These are phyloP conservation scores for Clavelina lepadiformis DNA, from an alignment of 23 tunicate genomes.

Conservation along the genomic window DNA sequence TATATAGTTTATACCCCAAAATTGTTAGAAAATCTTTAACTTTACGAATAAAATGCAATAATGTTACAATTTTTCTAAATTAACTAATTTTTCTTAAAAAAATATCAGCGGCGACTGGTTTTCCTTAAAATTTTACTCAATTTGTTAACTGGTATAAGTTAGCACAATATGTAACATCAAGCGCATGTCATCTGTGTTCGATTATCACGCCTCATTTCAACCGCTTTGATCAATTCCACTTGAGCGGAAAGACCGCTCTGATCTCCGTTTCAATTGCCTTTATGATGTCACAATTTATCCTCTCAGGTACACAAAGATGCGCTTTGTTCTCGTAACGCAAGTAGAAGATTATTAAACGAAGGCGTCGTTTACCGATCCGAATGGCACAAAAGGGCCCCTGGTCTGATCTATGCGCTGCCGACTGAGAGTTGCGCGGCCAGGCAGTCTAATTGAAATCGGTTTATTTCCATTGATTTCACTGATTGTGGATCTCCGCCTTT, in stretches of 20 bases:
- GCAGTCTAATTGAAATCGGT: constrained; percentile 15
- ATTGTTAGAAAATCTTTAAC: no score
- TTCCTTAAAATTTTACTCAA: no score
- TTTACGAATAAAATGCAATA: no score
- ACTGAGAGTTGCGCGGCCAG: constrained; percentile 20
- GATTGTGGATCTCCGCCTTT: constrained; percentile 53
- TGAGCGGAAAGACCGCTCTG: constrained; percentile 64
- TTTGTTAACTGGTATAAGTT: no score
- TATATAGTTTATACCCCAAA: no score
- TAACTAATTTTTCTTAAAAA: no score
- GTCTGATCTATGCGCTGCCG: background rate
- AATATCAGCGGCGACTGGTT: no score
- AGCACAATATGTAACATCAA: background rate
- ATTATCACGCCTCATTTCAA: constrained; percentile 35
- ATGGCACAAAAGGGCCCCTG: background rate
- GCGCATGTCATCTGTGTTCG: constrained; percentile 7
- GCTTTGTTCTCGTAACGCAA: constrained; percentile 13
- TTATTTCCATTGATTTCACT: constrained; percentile 15
- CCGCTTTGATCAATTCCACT: constrained; percentile 76
- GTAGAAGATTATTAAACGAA: background rate
- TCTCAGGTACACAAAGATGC: constrained; percentile 30
- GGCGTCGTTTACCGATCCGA: background rate
- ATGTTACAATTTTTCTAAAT: no score
- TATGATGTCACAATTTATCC: constrained; percentile 51
- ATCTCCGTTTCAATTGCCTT: constrained; percentile 54